Evolutionary conservation across 2,113 vertebrate species (phyloP).

Genomic region (Ibidorhyncha struthersii): DNA sequence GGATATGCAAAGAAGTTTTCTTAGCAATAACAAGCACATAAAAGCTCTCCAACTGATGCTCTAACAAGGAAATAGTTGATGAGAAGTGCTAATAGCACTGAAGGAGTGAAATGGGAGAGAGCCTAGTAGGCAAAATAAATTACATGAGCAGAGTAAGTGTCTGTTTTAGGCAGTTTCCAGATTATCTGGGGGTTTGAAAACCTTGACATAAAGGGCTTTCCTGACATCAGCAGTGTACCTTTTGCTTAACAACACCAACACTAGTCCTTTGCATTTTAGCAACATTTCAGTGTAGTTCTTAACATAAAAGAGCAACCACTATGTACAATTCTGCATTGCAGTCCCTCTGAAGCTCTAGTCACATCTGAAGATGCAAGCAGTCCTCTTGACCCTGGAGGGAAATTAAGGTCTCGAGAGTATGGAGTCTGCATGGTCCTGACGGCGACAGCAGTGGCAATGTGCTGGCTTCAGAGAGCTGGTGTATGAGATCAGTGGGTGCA

Average conservation of each 20-base stretch:
- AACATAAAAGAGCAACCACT: not conserved
- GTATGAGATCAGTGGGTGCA: not conserved
- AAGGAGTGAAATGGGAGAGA: not conserved
- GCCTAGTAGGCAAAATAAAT: not conserved
- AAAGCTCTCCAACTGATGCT: not conserved
- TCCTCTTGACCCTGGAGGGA: not conserved
- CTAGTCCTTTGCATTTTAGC: not conserved
- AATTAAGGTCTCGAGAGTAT: not conserved
- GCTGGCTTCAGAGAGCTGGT: not conserved
- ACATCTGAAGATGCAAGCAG: not conserved
- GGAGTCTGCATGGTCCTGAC: not conserved
- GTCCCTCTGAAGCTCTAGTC: not conserved
- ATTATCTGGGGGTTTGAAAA: not conserved
- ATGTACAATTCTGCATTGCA: not conserved
- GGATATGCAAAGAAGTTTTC: not conserved
- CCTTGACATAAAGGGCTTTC: not conserved
- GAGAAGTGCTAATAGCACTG: not conserved
- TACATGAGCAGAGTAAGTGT: not conserved
- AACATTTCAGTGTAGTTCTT: not conserved
- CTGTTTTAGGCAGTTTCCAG: not conserved
- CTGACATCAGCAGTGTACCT: not conserved
- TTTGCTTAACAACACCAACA: not conserved
- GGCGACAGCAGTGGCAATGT: fast-evolving
- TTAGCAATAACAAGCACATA: not conserved
- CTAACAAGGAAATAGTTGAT: not conserved